phyloP scores from a whole-genome alignment of 2,797 vertebrate species.

The Anolis apletophallus region DNA sequence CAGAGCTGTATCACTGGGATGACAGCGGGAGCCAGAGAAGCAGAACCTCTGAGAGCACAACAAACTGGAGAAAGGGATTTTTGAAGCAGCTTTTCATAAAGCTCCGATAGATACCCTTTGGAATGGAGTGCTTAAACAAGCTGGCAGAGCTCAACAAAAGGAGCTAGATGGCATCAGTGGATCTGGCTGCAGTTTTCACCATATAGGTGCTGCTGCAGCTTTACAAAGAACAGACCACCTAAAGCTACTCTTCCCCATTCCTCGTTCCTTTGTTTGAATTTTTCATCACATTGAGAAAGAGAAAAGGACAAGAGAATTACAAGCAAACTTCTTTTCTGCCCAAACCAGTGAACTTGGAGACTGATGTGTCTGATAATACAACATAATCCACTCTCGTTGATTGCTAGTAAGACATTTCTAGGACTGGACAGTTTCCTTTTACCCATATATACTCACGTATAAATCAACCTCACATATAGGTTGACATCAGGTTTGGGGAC shows the following conservation, averaged over 20 bases:
- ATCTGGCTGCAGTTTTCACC: neutral
- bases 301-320: neutral
- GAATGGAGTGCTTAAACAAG: slow-evolving; percentile 44
- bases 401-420: neutral
- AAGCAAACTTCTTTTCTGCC: slow-evolving; percentile 16
- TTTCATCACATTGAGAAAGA: neutral
- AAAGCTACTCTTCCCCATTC: neutral
- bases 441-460: too few relatives aligned
- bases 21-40: slow-evolving; percentile 14
- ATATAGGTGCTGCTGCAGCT: slow-evolving; percentile 14
- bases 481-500: too few relatives aligned
- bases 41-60: neutral
- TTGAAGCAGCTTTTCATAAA: slow-evolving; percentile 10
- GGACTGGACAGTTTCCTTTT: neutral
- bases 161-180: slow-evolving; percentile 31
- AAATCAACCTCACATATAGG: too few relatives aligned
- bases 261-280: too few relatives aligned
- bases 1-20: neutral
- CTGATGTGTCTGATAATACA: neutral
- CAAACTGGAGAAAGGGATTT: slow-evolving; percentile 27
- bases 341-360: neutral
- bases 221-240: slow-evolving; percentile 12
- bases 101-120: neutral
- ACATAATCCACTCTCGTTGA: neutral
- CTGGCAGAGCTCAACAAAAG: slow-evolving; percentile 25